Base-by-base conservation (phyloP, 1,140 invertebrate genomes). In the Drosophila teissieri region DNA sequence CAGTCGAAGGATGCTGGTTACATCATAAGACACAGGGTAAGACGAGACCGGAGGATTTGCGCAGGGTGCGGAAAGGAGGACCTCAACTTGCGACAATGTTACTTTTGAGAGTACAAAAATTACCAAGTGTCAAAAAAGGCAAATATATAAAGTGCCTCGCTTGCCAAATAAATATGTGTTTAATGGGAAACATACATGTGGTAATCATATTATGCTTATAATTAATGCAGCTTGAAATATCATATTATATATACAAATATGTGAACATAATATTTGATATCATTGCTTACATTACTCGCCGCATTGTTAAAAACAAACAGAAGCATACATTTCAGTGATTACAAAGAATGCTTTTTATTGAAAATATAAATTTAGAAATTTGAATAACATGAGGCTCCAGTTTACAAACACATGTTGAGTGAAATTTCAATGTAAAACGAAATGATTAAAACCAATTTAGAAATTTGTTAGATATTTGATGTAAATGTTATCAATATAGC, bases 1-100 rank as follows among this genome's bases (percentile, higher is more conserved):
- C 48, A 61, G 36, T 53, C 37, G 14, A 19, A 53, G 56, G 52
- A 60, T 37, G 53, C 24, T 46, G 55, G 68, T 84, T 85, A 78
- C 78, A 86, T 86, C 78, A 78, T 69, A 62, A 48, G 64, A 36
- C 44, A 42, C 15, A 40, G 12, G 49, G n/a, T 15, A 22, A 48
- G n/a, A 49, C 14, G 10, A 6, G 36, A 57, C 12, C 14, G 36
- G 19, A 70, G 68, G 2, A 51, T n/a, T 17, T n/a, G n/a, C n/a
- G 34, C 14, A 8, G 22, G 14, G 24, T 15, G 15, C 27, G 7
- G n/a, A 3, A 7, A 24, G 14, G 12, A 24, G 22, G 12, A 24
- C 14, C n/a, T 24, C 1, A 12, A 48, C 24, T 24, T 24, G 24
- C 24, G 24, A 24, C 10, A 4, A 19, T 3, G 4, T 17, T 4